A percentile compares a stretch with the other conserved stretches of the same genome.
Conservation (phyloP, 2,797 vertebrate genomes). For the Anomalospiza imberbis region DNA sequence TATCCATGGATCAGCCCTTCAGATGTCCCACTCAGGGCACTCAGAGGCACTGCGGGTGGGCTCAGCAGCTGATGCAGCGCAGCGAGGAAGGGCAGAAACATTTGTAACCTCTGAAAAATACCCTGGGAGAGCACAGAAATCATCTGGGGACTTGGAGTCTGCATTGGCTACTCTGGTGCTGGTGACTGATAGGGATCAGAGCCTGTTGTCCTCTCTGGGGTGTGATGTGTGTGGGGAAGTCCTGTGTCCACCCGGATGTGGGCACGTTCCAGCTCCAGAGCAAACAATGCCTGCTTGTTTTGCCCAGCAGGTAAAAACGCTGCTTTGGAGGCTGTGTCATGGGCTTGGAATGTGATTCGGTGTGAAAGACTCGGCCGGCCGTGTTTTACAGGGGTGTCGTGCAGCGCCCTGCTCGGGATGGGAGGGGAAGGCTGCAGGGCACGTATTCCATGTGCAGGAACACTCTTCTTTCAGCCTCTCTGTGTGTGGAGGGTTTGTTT, state of each 20-base stretch:
- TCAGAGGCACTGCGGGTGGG: neutral
- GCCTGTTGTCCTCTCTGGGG: neutral
- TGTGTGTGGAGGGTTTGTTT: neutral
- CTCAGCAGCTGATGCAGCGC: neutral
- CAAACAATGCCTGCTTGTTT: slow-evolving; percentile 45
- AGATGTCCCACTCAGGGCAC: rapidly evolving
- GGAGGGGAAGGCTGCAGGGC: neutral
- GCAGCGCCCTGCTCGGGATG: neutral
- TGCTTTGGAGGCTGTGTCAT: slow-evolving; percentile 16
- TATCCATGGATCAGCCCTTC: neutral
- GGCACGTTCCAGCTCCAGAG: neutral
- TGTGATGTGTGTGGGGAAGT: neutral
- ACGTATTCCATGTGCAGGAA: neutral
- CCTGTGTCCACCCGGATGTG: neutral
- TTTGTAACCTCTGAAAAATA: neutral
- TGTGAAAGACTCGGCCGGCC: neutral
- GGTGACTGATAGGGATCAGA: neutral
- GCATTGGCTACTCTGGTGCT: neutral
- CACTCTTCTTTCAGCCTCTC: neutral
- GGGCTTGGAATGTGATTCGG: slow-evolving; percentile 35
- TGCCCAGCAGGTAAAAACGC: neutral
- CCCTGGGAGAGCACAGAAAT: neutral
- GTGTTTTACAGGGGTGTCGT: neutral
- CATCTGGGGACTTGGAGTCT: neutral
- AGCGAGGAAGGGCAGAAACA: neutral